Conservation (phyloP, 1,140 invertebrate genomes). For the Bacillus rossius region DNA sequence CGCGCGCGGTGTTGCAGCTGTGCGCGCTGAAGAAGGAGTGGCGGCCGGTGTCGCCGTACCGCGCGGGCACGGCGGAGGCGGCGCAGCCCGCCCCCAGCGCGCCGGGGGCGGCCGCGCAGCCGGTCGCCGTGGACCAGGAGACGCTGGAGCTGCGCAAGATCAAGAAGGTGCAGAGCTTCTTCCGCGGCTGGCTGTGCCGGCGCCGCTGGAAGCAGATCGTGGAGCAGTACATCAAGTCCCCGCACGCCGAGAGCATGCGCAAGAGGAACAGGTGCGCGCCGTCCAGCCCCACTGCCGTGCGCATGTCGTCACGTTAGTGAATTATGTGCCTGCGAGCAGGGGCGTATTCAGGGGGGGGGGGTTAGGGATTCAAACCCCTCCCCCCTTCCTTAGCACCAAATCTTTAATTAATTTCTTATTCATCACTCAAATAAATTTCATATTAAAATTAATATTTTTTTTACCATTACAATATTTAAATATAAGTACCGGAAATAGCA, state of each 20-base stretch:
- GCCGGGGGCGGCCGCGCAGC: conserved; percentile 13
- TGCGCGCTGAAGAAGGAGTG: conserved; percentile 77
- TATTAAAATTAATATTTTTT: too few species aligned
- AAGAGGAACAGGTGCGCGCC: conserved; percentile 77
- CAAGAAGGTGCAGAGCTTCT: conserved; percentile 94
- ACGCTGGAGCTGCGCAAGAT: conserved; percentile 79
- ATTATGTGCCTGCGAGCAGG: too few species aligned
- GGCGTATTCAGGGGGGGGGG: too few species aligned
- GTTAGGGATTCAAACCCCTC: too few species aligned
- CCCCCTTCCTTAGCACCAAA: too few species aligned
- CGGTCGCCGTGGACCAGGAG: conserved; percentile 37
- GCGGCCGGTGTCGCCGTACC: conserved; percentile 44
- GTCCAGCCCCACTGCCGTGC: too few species aligned
- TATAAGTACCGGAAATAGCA: too few species aligned
- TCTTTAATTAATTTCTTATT: too few species aligned
- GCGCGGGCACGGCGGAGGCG: conserved; percentile 23
- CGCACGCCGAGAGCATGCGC: conserved; percentile 90
- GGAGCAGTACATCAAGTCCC: conserved; percentile 91
- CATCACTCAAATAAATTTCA: too few species aligned
- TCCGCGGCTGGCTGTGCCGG: conserved; percentile 90
- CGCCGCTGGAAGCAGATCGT: conserved; percentile 93
- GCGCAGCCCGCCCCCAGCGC: conserved; percentile 16
- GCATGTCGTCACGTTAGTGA: too few species aligned
- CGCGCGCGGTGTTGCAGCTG: conserved; percentile 49
- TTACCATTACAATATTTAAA: too few species aligned